Evolutionary conservation across 2,113 vertebrate genomes (phyloP), one percentile per base, ranked within the genome.

Genomic region (Ramphastos sulfuratus): DNA sequence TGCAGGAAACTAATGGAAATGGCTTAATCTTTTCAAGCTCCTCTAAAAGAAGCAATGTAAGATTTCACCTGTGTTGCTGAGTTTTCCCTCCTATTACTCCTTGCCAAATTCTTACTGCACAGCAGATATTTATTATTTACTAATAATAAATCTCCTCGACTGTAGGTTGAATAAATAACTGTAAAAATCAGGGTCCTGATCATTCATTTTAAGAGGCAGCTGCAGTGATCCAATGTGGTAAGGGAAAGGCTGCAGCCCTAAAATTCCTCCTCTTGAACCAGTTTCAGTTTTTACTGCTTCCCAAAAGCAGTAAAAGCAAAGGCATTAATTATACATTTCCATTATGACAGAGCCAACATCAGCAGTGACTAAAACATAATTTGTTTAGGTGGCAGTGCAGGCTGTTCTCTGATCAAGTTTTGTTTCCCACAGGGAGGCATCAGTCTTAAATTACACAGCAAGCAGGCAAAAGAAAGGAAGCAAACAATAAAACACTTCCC

Each of bases 241-340:
- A 95, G 63, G 79, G 37, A 89, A 48, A 93, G 59, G 19, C 4
- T n/a, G 66, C 84, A 82, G 60, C 79, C 73, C 72, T 87, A 96
- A 97, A 97, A 92, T 85, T 82, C 48, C 55, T 66, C 54, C 33
- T 90, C 84, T 92, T 96, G 90, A 97, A 94, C 94, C 84, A 79
- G 82, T 95, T 96, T 97, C 96, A 96, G 71, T 81, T 97, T 70
- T 95, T 13, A 13, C 50, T 52, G 50, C 50, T 83, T 94, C 97
- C 97, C 94, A 87, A 97, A 97, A 96, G 94, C 85, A 93, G 70
- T 95, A 90, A 92, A 97, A 97, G 87, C 81, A 93, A 97, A 95
- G 37, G 52, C 93, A 97, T 98, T 97, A 97, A 98, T 98, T 97
- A 97, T 97, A 89, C 92, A 97, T 98, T 97, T 98, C 93, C 94